These are phyloP conservation scores for Chiroxiphia lanceolata DNA, from an alignment of 2,797 vertebrate genomes.

Conservation along the genomic window DNA sequence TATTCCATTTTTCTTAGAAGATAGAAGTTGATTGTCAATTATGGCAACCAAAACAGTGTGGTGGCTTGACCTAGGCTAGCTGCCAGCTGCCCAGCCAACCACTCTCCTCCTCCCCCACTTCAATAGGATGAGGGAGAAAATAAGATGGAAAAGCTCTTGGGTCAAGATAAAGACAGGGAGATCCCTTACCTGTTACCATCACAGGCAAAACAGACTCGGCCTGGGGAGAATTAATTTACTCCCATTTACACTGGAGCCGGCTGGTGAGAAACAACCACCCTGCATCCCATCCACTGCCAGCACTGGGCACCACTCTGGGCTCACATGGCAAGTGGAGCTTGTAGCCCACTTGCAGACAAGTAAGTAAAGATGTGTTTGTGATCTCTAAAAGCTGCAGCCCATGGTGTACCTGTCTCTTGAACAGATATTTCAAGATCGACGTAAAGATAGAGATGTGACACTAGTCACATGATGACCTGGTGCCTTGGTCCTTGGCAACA, in stretches of 20 bases:
- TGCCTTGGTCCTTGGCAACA: neutral
- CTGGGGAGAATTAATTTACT: neutral
- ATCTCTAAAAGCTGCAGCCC: neutral
- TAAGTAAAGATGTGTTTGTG: neutral
- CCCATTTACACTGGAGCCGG: neutral
- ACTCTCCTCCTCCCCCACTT: neutral
- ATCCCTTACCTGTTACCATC: neutral
- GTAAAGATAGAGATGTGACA: rapidly evolving
- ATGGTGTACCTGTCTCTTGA: neutral
- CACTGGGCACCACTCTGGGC: neutral
- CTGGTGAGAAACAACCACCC: neutral
- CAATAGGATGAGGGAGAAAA: neutral
- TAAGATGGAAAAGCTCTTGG: neutral
- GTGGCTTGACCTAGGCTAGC: too few species aligned
- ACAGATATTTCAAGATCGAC: neutral
- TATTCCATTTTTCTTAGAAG: neutral
- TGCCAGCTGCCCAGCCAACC: neutral
- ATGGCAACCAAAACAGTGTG: neutral
- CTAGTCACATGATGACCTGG: neutral
- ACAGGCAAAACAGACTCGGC: neutral
- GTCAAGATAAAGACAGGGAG: neutral
- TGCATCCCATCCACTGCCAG: neutral
- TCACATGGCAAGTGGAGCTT: neutral
- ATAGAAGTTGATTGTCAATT: neutral
- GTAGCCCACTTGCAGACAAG: too few species aligned